Evolutionary conservation across 2,797 vertebrate genomes (phyloP), one percentile per base, ranked within the genome.

Genomic region (Parauchenoglanis punctatus): DNA sequence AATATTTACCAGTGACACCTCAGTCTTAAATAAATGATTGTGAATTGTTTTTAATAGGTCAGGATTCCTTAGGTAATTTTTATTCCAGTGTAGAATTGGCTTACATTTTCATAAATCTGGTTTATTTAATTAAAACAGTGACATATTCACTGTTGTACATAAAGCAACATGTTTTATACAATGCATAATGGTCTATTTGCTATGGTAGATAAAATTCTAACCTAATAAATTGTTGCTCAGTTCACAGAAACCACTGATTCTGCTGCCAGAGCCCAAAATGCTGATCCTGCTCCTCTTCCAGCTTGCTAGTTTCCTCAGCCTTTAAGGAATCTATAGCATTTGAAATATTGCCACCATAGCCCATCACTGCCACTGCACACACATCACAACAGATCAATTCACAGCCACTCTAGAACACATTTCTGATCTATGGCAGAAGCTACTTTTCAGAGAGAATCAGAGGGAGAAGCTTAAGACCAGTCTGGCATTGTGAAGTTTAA

Each of bases 311-410:
- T 85, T 87, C 89, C 87, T 54, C 88, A 83, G 91, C 84, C 86
- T 85, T 88, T 68, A 83, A 84, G 86, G 85, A 91, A 94, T 94
- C 92, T 89, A 93, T 92, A 94, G 78, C 87, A 91, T 94, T 94
- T 93, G 92, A 94, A 93, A 86, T 88, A 88, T 89, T 86, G 90
- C 91, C 88, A 90, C 90, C 86, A 88, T 77, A 88, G 87, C 88
- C 82, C 28, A 68, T 84, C 84, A 84, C 83, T 72, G 76, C 83
- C 85, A 87, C 86, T 54, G 1, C 59, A 20, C 78, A 87, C 84
- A 89, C 82, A 87, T 78, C 72, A 82, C 70, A 89, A 88, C 85
- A 87, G 87, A 89, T 91, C 90, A 88, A 90, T 91, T 89, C 85
- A 73, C 85, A 76, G 83, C 44, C 61, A 58, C 44, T 67, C 54